These are phyloP conservation scores for Laticauda laticaudata DNA, from an alignment of 2,113 vertebrate genomes.

Conservation along the genomic window DNA sequence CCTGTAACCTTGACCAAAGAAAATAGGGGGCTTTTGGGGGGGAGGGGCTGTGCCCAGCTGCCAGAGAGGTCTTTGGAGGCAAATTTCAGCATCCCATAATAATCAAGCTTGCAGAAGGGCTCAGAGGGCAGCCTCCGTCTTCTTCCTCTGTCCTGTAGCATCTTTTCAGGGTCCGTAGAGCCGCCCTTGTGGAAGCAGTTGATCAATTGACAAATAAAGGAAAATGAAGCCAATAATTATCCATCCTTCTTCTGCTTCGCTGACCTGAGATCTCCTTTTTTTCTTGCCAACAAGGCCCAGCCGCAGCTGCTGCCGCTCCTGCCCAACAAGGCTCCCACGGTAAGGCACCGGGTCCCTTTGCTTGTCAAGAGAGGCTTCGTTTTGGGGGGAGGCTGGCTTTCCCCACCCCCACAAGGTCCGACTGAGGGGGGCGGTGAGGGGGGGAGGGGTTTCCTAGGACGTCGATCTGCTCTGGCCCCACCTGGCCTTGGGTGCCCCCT, in stretches of 20 bases:
- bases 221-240: neutral
- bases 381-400: neutral
- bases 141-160: neutral
- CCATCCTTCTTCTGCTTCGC: neutral
- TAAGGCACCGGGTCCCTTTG: constrained; percentile 47
- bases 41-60: neutral
- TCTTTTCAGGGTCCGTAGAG: neutral
- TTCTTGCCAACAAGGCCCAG: constrained; percentile 56
- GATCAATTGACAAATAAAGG: neutral
- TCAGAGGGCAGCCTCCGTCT: neutral
- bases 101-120: neutral
- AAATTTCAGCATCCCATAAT: neutral
- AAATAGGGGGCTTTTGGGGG: neutral
- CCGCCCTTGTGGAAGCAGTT: neutral
- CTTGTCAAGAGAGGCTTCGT: no score
- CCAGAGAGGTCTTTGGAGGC: neutral
- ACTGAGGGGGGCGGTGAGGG: no score
- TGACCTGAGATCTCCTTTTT: constrained; percentile 21
- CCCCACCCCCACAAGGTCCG: no score
- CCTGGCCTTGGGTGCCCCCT: neutral
- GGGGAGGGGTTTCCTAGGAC: no score
- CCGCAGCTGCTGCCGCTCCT: constrained; percentile 44
- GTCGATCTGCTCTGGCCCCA: neutral
- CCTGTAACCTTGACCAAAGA: neutral
- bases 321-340: constrained; percentile 63